These are phyloP conservation scores for Ia io DNA, from an alignment of 2,113 vertebrate genomes.

Conservation along the genomic window DNA sequence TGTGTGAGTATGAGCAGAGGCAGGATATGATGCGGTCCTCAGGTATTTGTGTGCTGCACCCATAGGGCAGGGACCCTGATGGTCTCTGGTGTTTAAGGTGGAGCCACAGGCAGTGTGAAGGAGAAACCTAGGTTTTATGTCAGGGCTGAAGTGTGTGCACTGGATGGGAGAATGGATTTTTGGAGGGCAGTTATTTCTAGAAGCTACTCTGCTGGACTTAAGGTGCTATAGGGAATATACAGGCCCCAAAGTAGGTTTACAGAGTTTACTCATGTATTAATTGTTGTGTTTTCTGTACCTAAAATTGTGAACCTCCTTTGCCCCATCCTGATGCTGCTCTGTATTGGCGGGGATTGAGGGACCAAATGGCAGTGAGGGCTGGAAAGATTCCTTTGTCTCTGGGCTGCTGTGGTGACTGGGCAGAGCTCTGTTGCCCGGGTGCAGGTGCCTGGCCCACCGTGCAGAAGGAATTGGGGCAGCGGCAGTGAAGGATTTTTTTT, in stretches of 20 bases:
- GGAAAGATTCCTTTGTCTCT: neutral
- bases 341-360: neutral
- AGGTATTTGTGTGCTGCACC: neutral
- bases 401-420: neutral
- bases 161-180: neutral
- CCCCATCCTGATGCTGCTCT: neutral
- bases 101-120: neutral
- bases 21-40: conserved; percentile 10
- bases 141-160: neutral
- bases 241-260: neutral
- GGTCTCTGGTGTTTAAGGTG: neutral
- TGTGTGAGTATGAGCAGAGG: neutral
- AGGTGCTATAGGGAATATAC: neutral
- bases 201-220: neutral
- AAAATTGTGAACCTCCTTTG: neutral
- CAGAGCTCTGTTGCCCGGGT: neutral
- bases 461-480: neutral
- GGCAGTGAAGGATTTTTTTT: neutral
- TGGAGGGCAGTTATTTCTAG: neutral
- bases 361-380: neutral
- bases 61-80: neutral
- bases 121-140: neutral
- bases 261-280: neutral
- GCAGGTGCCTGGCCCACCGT: neutral
- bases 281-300: neutral